Base-by-base conservation (phyloP, 1,140 invertebrate genomes). In the Brachionus paranguensis region DNA sequence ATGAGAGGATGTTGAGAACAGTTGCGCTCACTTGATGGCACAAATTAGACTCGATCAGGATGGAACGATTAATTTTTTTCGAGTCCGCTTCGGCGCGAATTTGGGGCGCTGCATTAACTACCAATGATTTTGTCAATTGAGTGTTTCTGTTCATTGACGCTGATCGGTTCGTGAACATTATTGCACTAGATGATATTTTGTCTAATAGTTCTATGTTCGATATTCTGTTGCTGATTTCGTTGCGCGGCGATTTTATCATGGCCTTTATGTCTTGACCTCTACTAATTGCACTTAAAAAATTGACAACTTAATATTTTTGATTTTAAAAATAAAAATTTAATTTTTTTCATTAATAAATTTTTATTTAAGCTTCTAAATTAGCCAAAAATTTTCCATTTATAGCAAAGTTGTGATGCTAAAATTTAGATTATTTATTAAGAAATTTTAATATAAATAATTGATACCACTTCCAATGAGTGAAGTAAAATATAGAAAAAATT, bases 11-110 rank as follows among this genome's bases (percentile, higher is more conserved):
- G 89, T 97, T 96, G 11, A 97, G 90, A 1, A 94, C 93, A 17
- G 94, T 93, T 45, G 97, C 91, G 1, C 95, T 95, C 64, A 95
- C 93, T 91, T 98, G 96, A 17, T 95, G 94, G 0, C 95, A 93
- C 86, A 97, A 90, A 89, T 96, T 95, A 7, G 94, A 95, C 87
- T 96, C 95, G 4, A 95, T 76, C 24, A 76, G 11, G 11, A 50
- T 50, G 2, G 72, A 27, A 27, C 43, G 41, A 24, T 50, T 37
- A 11, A 27, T 47, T 50, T 76, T 47, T 50, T 76, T 76, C 24
- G 17, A 37, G 47, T 76, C 72, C 5, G 8, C 17, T 72, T 72
- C 68, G 24, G 65, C n/a, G 8, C 17, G n/a, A 10, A 41, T 24
- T 72, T 45, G 68, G 24, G 41, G 11, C n/a, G 68, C 33, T 41